phyloP scores from a whole-genome alignment of 2,888 invertebrate genomes.

The Antheraea assamensis region DNA sequence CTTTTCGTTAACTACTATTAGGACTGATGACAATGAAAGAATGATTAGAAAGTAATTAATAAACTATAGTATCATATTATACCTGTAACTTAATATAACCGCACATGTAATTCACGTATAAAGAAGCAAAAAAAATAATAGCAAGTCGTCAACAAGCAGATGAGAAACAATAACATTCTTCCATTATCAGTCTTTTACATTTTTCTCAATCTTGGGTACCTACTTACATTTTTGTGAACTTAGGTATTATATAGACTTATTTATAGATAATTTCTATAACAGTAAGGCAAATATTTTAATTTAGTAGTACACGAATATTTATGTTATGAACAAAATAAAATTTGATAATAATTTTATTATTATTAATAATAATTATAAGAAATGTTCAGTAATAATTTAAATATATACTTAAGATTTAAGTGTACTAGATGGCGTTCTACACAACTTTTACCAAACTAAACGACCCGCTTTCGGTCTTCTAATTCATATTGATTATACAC shows the following conservation, averaged over 20 bases:
- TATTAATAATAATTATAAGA: too few species aligned
- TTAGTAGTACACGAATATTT: background rate
- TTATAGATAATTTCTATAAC: background rate
- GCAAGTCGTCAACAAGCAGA: too few species aligned
- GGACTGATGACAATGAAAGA: background rate
- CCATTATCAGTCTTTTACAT: too few species aligned
- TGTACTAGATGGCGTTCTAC: background rate
- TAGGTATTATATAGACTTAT: background rate
- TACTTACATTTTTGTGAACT: too few species aligned
- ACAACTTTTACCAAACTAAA: background rate
- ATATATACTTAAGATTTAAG: background rate
- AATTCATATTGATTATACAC: background rate
- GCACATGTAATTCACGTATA: too few species aligned
- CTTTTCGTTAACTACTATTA: background rate
- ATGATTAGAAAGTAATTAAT: background rate
- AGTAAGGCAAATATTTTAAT: background rate
- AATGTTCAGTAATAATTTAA: too few species aligned
- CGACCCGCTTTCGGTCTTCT: background rate
- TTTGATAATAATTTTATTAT: background rate
- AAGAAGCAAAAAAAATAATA: too few species aligned
- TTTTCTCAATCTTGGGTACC: too few species aligned
- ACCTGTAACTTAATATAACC: too few species aligned
- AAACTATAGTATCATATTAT: too few species aligned
- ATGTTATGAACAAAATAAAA: background rate
- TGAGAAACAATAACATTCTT: too few species aligned